phyloP scores from a whole-genome alignment of 1,140 invertebrate genomes.

The Agrypnia vestita region DNA sequence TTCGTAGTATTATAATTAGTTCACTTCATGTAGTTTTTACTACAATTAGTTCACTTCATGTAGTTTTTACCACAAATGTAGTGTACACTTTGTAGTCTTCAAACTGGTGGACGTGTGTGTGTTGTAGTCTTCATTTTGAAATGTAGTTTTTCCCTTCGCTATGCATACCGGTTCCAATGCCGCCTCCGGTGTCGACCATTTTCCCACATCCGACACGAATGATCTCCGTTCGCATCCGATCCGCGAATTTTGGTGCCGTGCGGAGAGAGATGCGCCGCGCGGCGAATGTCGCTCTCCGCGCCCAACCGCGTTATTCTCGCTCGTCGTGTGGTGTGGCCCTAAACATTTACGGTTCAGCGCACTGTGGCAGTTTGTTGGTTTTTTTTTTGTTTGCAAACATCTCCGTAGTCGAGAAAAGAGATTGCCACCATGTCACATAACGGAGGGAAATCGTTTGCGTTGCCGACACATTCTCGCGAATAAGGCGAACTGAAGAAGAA shows the following conservation, averaged over 20 bases:
- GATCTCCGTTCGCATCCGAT: constrained; percentile 5
- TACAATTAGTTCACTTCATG: too few species aligned
- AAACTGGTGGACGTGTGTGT: too few species aligned
- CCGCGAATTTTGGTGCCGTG: neutral
- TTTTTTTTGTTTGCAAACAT: neutral
- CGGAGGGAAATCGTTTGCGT: constrained; percentile 1
- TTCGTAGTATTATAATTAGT: too few species aligned
- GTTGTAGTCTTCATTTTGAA: too few species aligned
- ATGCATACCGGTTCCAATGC: too few species aligned
- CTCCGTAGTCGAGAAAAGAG: neutral
- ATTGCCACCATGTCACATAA: neutral
- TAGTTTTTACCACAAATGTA: too few species aligned
- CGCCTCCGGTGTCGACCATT: neutral
- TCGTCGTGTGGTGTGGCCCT: neutral
- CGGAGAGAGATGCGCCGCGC: neutral
- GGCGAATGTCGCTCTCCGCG: neutral
- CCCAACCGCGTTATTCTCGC: neutral
- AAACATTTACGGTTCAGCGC: neutral
- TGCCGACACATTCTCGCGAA: neutral
- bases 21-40: too few species aligned
- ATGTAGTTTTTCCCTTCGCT: too few species aligned
- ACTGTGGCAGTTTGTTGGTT: neutral
- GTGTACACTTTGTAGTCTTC: too few species aligned
- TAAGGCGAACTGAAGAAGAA: neutral
- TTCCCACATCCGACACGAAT: neutral